Conservation (phyloP, 2,113 vertebrate species). For the Erythrolamprus reginae region DNA sequence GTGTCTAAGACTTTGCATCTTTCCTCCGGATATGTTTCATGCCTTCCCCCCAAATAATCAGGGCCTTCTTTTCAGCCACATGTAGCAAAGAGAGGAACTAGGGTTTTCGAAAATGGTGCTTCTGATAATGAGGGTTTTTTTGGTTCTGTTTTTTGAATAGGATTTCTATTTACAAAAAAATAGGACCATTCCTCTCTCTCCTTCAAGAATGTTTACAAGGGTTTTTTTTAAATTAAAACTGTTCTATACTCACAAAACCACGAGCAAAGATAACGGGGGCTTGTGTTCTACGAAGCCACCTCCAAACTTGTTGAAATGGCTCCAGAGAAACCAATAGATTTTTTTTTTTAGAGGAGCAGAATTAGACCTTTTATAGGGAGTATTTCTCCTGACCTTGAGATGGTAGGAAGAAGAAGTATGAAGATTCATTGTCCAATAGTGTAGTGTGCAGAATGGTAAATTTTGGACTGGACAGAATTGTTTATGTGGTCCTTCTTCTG, state of each 20-base stretch:
- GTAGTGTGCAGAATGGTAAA: not conserved
- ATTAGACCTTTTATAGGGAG: not conserved
- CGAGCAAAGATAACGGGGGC: not conserved
- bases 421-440: not conserved
- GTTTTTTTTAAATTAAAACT: not conserved
- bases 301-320: not conserved
- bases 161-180: not conserved
- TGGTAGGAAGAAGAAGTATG: not conserved
- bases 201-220: not conserved
- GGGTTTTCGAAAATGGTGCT: constrained; percentile 48
- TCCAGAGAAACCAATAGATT: not conserved
- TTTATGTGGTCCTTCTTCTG: too few species aligned
- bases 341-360: not conserved
- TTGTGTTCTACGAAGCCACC: not conserved
- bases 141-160: not conserved
- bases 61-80: not conserved
- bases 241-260: not conserved
- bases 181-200: not conserved
- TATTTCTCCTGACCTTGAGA: not conserved
- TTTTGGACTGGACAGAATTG: not conserved
- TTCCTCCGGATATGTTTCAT: not conserved
- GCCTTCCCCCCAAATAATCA: not conserved
- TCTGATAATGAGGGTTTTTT: not conserved
- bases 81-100: not conserved
- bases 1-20: not conserved